A percentile compares a stretch with the other conserved stretches of the same genome.
phyloP scores from a whole-genome alignment of 2,797 vertebrate genomes.

The Pipistrellus nathusii region DNA sequence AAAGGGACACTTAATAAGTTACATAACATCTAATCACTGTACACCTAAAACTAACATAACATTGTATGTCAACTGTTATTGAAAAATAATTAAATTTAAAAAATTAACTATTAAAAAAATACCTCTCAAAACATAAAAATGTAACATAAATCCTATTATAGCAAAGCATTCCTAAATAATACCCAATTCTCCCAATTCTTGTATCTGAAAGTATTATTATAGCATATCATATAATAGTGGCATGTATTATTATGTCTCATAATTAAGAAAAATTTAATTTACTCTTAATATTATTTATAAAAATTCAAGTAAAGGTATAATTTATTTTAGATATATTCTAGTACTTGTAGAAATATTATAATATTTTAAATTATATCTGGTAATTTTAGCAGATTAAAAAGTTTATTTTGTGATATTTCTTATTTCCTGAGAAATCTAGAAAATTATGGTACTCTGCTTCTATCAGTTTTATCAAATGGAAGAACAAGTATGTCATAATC shows the following conservation, averaged over 20 bases:
- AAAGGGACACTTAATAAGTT: not conserved
- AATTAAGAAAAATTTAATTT: not conserved
- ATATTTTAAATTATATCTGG: slow-evolving; percentile 30
- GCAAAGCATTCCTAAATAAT: slow-evolving; percentile 13
- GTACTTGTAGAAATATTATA: slow-evolving; percentile 18
- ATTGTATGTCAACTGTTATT: not conserved
- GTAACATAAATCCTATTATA: not conserved
- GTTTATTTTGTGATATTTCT: not conserved
- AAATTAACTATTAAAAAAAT: not conserved
- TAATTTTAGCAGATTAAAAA: slow-evolving; percentile 22
- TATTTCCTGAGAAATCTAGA: not conserved
- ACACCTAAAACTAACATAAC: not conserved
- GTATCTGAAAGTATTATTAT: not conserved
- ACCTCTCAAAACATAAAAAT: not conserved
- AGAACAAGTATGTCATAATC: not conserved
- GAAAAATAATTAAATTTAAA: not conserved
- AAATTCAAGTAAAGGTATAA: not conserved
- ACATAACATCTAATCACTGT: not conserved
- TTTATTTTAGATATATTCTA: slow-evolving; percentile 37
- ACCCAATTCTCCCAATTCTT: no score
- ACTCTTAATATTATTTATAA: slow-evolving; percentile 2
- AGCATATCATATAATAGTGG: not conserved
- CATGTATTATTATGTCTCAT: not conserved
- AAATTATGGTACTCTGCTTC: not conserved
- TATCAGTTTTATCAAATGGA: not conserved